Percentiles rank a stretch among this genome's conserved stretches.
Evolutionary conservation across 2,888 invertebrate species (phyloP).

Genomic region (Mantis religiosa): DNA sequence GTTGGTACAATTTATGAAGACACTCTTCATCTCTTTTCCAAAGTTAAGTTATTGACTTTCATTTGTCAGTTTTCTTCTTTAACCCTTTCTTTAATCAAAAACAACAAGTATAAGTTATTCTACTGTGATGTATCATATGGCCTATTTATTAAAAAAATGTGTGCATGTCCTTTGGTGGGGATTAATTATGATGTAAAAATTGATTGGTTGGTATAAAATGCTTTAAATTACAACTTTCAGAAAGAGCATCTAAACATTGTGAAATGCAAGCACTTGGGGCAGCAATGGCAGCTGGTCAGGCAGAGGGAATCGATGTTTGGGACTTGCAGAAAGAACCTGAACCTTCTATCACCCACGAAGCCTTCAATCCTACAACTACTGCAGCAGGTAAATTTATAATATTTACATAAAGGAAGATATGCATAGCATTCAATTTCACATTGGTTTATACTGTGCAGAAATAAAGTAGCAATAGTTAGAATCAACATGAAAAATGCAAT

Average conservation of each 20-base stretch:
- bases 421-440: no score
- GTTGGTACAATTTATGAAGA: no score
- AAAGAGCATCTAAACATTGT: slow-evolving; percentile 76
- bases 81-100: no score
- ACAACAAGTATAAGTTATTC: no score
- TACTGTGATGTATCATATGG: no score
- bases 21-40: no score
- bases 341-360: slow-evolving; percentile 62
- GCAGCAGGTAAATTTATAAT: slow-evolving; percentile 56
- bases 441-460: no score
- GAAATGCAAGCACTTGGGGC: slow-evolving; percentile 84
- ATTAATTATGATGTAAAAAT: background rate
- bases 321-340: slow-evolving; percentile 53
- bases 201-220: background rate
- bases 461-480: no score
- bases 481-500: no score
- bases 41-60: no score
- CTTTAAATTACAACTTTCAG: background rate
- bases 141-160: no score
- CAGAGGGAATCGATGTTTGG: slow-evolving; percentile 69
- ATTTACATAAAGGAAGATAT: background rate
- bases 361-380: slow-evolving; percentile 77
- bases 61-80: no score
- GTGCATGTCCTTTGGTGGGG: background rate
- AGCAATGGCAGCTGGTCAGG: slow-evolving; percentile 85